Evolutionary conservation across 2,113 vertebrate species (phyloP), one percentile per base, ranked within the genome.

Genomic region (Atrichornis clamosus): DNA sequence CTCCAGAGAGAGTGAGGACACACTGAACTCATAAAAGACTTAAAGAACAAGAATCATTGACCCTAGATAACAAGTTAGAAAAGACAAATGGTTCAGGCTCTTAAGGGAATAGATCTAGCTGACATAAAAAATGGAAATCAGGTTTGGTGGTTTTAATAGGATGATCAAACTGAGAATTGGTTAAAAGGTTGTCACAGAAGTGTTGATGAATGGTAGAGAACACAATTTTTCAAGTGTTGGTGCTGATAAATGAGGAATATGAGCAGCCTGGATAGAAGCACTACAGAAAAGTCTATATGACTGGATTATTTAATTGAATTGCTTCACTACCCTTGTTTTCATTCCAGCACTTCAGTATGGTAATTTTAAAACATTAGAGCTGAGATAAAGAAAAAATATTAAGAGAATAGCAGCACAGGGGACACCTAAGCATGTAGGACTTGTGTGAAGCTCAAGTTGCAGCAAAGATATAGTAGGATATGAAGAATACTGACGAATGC

Each of bases 111-210:
- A 62, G n/a, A 46, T 69, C 9, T 70, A 73, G 16, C 32, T 80
- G 90, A 58, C 67, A 76, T 68, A 60, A 76, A 76, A 89, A 79
- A 37, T 60, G 55, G 42, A 79, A 94, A 72, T 86, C 21, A 41
- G 23, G 4, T 68, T 87, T 94, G 20, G 41, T 2, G 2, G 23
- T 73, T 89, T 86, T 84, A 83, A 74, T 39, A 75, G 46, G 59
- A 39, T 84, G 59, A 73, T 85, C 55, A 76, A 55, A 86, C 24
- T 3, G 12, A 56, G 79, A 74, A 86, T 35, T 88, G 33, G 32
- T 30, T 70, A 80, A 93, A 67, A 84, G 47, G 21, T 59, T 88
- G 63, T 86, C 52, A 41, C 13, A 58, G 50, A 53, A 77, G 37
- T 46, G 53, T 68, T 87, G 82, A 58, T 70, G 59, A 67, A 89